Conservation (phyloP, 2,113 vertebrate genomes). For the Heptranchias perlo region DNA sequence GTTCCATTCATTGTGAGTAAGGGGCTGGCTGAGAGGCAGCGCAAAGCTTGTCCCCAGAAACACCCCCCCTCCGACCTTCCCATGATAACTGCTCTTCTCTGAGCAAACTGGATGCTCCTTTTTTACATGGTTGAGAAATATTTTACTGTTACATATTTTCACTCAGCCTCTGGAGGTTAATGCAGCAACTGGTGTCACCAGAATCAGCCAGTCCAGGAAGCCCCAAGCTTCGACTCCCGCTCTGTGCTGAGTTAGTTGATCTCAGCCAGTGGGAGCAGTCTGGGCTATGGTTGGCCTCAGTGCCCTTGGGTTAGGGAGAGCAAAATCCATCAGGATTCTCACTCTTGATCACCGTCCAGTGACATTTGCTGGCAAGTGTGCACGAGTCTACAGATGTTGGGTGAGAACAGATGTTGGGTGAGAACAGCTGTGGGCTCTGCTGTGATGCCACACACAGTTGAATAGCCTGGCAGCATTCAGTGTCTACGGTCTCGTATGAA, state of each 20-base stretch:
- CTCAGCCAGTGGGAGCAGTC: not conserved
- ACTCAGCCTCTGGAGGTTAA: not conserved
- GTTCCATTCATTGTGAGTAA: too few relatives aligned
- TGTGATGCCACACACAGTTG: not conserved
- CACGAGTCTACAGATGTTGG: not conserved
- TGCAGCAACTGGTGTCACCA: not conserved
- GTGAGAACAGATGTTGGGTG: not conserved
- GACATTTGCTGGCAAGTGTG: not conserved
- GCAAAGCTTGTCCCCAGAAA: too few relatives aligned
- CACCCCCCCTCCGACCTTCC: not conserved
- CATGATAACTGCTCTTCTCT: not conserved
- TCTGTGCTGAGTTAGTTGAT: not conserved
- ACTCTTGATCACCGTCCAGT: not conserved
- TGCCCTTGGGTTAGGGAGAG: not conserved
- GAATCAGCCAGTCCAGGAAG: not conserved
- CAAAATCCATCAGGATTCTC: not conserved
- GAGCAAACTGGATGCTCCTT: not conserved
- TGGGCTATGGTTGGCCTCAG: not conserved
- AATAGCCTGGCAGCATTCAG: not conserved
- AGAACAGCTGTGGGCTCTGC: not conserved
- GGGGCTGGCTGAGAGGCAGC: too few relatives aligned
- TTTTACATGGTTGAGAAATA: not conserved
- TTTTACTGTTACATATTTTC: not conserved
- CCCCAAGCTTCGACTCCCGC: not conserved
- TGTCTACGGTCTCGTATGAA: not conserved